These are phyloP conservation scores for Centropristis striata DNA, from an alignment of 2,113 vertebrate species.

Conservation along the genomic window DNA sequence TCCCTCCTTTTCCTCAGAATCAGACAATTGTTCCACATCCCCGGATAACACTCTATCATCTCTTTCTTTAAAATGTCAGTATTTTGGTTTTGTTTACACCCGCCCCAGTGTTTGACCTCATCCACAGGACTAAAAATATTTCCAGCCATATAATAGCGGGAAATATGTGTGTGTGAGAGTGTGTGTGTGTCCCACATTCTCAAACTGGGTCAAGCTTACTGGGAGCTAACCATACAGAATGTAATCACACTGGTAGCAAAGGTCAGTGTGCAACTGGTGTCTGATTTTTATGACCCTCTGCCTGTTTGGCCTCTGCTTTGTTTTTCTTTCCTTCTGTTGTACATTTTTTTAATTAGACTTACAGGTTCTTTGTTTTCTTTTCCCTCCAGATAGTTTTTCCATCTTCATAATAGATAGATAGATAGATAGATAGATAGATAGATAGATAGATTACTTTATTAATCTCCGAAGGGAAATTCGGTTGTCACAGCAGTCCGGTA, in stretches of 20 bases:
- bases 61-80: constrained; percentile 19
- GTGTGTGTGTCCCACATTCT: constrained; percentile 70
- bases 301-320: constrained; percentile 21
- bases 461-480: too few species aligned
- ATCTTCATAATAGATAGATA: too few species aligned
- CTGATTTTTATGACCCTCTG: constrained; percentile 44
- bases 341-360: neutral
- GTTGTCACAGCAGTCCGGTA: too few species aligned
- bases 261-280: constrained; percentile 69
- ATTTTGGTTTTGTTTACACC: constrained; percentile 43
- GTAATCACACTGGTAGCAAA: constrained; percentile 64
- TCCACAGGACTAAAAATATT: constrained; percentile 76
- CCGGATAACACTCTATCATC: neutral
- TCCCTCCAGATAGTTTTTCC: too few species aligned
- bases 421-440: too few species aligned
- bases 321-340: constrained; percentile 45
- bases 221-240: constrained; percentile 60
- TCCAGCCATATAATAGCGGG: constrained; percentile 75
- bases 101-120: constrained; percentile 60
- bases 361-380: neutral
- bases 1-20: neutral
- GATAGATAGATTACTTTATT: too few species aligned
- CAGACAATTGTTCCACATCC: constrained; percentile 12
- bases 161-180: constrained; percentile 43
- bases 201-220: constrained; percentile 80